Percentiles rank a stretch among this genome's conserved stretches.
Conservation (phyloP, 2,797 vertebrate species). For the Xerus rutilus region DNA sequence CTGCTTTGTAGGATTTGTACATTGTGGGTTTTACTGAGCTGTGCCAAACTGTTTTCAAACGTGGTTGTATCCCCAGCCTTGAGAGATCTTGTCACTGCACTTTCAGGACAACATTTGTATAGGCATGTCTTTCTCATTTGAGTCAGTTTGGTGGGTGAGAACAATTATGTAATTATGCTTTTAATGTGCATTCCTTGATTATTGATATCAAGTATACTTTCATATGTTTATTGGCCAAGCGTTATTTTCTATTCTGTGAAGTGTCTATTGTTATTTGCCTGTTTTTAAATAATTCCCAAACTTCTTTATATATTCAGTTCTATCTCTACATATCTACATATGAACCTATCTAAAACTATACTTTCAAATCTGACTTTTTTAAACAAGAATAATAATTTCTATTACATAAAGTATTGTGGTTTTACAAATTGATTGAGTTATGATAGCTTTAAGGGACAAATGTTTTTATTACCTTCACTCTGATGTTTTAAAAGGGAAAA, state of each 20-base stretch:
- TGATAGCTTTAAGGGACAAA: neutral
- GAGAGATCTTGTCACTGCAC: neutral
- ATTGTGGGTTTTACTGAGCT: neutral
- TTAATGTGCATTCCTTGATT: neutral
- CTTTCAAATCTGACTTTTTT: slow-evolving; percentile 47
- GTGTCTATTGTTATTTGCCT: neutral
- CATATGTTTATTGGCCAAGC: neutral
- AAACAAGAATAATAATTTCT: neutral
- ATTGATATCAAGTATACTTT: neutral
- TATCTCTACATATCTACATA: neutral
- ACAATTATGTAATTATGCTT: neutral
- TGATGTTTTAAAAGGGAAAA: slow-evolving; percentile 30
- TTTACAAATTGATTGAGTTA: slow-evolving; percentile 21
- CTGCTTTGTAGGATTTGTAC: fast-evolving
- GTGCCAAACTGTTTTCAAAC: neutral
- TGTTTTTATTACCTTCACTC: slow-evolving; percentile 21
- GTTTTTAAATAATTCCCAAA: neutral
- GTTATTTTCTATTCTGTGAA: neutral
- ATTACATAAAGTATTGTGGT: neutral
- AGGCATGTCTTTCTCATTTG: neutral
- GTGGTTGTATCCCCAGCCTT: too few relatives aligned
- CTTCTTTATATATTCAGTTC: neutral
- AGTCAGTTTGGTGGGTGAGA: neutral
- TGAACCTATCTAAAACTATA: neutral
- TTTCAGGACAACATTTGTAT: neutral